These are phyloP conservation scores for Tenualosa ilisha DNA, from an alignment of 2,797 vertebrate genomes.

Conservation along the genomic window DNA sequence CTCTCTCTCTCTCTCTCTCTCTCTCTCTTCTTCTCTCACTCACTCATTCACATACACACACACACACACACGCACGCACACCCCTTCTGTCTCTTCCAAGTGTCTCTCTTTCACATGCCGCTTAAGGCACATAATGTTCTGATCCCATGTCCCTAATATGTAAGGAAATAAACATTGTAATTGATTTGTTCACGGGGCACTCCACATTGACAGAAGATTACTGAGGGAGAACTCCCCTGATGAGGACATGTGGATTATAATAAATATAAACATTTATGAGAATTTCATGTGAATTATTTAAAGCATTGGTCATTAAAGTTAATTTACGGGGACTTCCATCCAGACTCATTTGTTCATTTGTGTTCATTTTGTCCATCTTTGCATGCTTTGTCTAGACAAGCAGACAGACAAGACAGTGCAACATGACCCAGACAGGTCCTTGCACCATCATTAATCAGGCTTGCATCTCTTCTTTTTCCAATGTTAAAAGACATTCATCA, in stretches of 20 bases:
- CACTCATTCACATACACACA: slow-evolving; percentile 20
- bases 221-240: not conserved
- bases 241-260: not conserved
- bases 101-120: slow-evolving; percentile 16
- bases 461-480: not conserved
- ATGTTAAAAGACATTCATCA: not conserved
- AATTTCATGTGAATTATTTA: not conserved
- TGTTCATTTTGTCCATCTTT: no score
- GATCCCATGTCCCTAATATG: slow-evolving; percentile 32
- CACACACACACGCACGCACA: slow-evolving; percentile 15
- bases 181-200: slow-evolving; percentile 1
- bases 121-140: slow-evolving; percentile 31
- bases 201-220: not conserved
- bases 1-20: slow-evolving; percentile 11
- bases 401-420: no score
- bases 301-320: not conserved
- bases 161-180: slow-evolving; percentile 33
- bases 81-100: not conserved
- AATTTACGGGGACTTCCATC: no score
- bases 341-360: no score
- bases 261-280: not conserved
- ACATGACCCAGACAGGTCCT: no score
- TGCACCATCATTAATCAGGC: not conserved
- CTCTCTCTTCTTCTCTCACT: not conserved
- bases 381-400: no score